Base-by-base conservation (phyloP, 2,888 invertebrate species). In the Sympetrum striolatum region DNA sequence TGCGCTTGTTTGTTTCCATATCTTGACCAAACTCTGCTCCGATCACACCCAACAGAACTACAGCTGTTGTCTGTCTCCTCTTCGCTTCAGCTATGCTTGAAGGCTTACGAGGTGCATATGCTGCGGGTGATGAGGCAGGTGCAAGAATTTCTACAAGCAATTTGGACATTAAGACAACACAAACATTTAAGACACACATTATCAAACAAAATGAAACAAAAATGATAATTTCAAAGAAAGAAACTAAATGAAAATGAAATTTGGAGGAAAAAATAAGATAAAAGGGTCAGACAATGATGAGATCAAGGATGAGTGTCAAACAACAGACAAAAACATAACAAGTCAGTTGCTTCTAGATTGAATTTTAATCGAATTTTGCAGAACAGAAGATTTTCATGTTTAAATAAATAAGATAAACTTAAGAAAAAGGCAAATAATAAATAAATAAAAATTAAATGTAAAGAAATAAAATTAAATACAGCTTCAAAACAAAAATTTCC, bases 21-120 rank as follows among this genome's bases (percentile, higher is more conserved):
- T 99, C 99, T 93, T 98, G 98, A 0, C 99, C 99, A 93, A 99
- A 99, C 94, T 99, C 99, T 0, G 99, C 98, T 0, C 99, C 99
- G 90, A 99, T 98, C 0, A 99, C 99, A 0, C 99, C 99, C 79
- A 99, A 94, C 90, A 99, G 94, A 6, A 99, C 98, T 0, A 99
- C 98, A 0, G 99, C 98, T 0, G 99, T 99, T 0, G 99, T 98
- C 94, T 99, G 99, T 93, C 99, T 98, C 10, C 99, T 95, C 92
- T 98, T 98, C 90, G 98, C 94, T 94, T 98, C 98, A 0, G 97
- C 97, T 3, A 97, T 94, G 91, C 97, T 98, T 1, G 98, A 98
- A 10, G 98, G 97, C 93, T 98, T 97, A 64, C 97, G 95, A 90
- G 97, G 95, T 90, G 93, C 93, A 58, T 93, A 92, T 92, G 95